These are phyloP conservation scores for Nothocercus julius DNA, from an alignment of 2,113 vertebrate species.

Conservation along the genomic window DNA sequence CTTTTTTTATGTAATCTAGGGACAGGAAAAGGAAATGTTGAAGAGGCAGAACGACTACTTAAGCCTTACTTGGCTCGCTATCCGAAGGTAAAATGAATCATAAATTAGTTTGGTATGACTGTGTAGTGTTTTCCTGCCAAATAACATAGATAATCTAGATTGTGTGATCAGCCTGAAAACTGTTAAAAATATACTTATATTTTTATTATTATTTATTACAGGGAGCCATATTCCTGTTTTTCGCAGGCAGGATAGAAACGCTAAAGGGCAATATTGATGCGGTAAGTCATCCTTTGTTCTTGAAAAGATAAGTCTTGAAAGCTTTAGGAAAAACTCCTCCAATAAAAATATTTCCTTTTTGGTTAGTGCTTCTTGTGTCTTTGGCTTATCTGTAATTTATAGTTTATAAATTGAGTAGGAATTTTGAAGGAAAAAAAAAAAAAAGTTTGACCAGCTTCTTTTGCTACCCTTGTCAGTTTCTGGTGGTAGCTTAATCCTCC, in stretches of 20 bases:
- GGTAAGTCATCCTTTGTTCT: constrained; percentile 79
- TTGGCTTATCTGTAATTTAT: neutral
- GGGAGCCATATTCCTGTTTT: constrained; percentile 99
- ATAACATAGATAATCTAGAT: neutral
- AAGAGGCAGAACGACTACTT: constrained; percentile 91
- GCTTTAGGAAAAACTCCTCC: neutral
- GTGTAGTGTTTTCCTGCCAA: neutral
- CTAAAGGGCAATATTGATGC: constrained; percentile 95
- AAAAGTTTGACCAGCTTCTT: neutral
- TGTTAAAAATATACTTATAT: constrained; percentile 51
- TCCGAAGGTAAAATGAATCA: constrained; percentile 84
- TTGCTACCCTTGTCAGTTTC: neutral
- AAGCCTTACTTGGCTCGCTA: constrained; percentile 92
- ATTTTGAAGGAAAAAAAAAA: neutral
- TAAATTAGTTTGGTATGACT: neutral
- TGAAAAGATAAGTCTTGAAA: neutral
- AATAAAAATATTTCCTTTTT: neutral
- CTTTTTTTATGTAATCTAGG: constrained; percentile 76
- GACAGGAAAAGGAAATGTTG: constrained; percentile 93
- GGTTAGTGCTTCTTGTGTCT: neutral
- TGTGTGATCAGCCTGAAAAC: constrained; percentile 33
- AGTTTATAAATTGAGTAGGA: neutral
- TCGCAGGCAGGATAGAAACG: constrained; percentile 95
- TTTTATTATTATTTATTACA: constrained; percentile 74
- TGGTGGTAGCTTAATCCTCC: neutral